Conservation (phyloP, 2,797 vertebrate species). For the Tachyglossus aculeatus region DNA sequence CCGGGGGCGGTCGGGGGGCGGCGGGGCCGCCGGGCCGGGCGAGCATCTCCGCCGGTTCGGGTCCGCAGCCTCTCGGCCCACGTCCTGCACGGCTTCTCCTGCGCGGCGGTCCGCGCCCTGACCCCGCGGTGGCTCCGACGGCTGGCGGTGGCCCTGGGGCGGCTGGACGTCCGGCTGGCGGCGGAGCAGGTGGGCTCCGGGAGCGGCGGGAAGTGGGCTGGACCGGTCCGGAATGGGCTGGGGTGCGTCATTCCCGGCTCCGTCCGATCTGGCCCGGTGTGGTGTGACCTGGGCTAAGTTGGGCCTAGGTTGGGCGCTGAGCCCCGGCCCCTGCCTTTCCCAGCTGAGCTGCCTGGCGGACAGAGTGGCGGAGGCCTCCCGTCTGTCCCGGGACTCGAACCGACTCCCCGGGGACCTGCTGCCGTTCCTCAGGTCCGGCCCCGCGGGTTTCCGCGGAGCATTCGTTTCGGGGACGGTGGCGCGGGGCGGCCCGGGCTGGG, state of each 20-base stretch:
- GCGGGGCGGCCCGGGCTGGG: no score
- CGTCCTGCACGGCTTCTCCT: slow-evolving; percentile 63
- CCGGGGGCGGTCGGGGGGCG: background rate
- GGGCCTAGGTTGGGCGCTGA: background rate
- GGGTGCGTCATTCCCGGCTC: no score
- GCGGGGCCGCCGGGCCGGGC: background rate
- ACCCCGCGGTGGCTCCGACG: slow-evolving; percentile 8
- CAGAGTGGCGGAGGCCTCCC: slow-evolving; percentile 11
- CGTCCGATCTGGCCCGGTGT: no score
- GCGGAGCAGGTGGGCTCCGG: slow-evolving; percentile 60
- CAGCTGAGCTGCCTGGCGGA: slow-evolving; percentile 68
- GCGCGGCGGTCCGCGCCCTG: slow-evolving; percentile 4
- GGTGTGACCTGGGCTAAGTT: no score
- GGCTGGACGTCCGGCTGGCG: slow-evolving; percentile 39
- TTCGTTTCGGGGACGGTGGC: no score
- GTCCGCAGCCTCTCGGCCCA: slow-evolving; percentile 55
- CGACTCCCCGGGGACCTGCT: slow-evolving; percentile 57
- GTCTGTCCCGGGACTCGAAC: slow-evolving; percentile 46
- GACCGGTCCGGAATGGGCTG: background rate
- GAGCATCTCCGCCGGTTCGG: background rate
- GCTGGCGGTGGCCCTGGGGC: slow-evolving; percentile 53
- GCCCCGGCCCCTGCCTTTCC: background rate
- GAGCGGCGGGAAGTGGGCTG: background rate
- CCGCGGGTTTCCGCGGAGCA: no score
- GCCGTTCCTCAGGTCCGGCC: slow-evolving; percentile 64